Conservation (phyloP, 2,888 invertebrate genomes). For the Pocota personata region DNA sequence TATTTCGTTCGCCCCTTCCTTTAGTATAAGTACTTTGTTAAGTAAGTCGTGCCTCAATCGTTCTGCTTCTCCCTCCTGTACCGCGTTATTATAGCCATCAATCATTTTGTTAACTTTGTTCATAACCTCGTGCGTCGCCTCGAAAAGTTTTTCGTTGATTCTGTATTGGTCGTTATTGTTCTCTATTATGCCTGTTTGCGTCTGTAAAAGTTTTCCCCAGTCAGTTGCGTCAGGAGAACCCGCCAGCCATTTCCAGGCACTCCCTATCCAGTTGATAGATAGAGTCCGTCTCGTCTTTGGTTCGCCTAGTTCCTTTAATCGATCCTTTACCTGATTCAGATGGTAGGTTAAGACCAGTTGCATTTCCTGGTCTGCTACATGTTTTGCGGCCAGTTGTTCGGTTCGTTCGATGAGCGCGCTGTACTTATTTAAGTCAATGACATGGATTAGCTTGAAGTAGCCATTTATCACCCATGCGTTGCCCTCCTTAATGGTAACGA, state of each 20-base stretch:
- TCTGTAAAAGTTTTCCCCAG: not conserved
- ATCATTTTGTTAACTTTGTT: too few relatives aligned
- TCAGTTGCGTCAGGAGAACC: not conserved
- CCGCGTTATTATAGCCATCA: not conserved
- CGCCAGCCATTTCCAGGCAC: not conserved
- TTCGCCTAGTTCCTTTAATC: not conserved
- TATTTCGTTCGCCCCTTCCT: not conserved
- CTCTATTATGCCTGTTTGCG: not conserved
- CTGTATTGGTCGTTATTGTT: not conserved
- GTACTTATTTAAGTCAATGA: not conserved
- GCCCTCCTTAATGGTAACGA: slow-evolving; percentile 9
- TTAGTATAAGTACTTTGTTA: not conserved
- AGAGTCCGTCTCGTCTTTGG: not conserved
- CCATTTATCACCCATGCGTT: slow-evolving; percentile 76
- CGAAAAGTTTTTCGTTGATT: not conserved
- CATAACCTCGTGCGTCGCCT: too few relatives aligned
- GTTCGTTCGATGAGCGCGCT: not conserved
- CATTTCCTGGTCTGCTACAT: too few relatives aligned
- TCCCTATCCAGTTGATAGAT: slow-evolving; percentile 1
- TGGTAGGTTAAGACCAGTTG: too few relatives aligned
- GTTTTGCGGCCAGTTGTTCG: not conserved
- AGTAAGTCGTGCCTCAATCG: not conserved
- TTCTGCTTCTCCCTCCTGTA: not conserved
- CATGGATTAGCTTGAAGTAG: not conserved
- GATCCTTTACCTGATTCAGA: too few relatives aligned